phyloP scores from a whole-genome alignment of 2,888 invertebrate species.

The Calliphora vomitoria region DNA sequence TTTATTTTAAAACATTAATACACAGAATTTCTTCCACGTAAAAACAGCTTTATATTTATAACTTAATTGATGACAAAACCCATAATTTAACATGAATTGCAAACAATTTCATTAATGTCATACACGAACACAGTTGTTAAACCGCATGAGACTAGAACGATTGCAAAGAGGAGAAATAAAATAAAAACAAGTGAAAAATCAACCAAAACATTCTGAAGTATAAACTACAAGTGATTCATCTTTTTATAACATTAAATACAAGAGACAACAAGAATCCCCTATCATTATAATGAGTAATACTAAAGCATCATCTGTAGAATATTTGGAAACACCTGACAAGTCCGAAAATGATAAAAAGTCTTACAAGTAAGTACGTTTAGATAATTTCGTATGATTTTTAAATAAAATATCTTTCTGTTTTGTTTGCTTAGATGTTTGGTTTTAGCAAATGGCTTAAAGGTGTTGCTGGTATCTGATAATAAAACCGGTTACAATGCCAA shows the following conservation, averaged over 20 bases:
- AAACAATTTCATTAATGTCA: background rate
- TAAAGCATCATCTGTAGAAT: slow-evolving; percentile 72
- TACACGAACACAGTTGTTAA: slow-evolving; percentile 7
- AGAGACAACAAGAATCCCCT: too few species aligned
- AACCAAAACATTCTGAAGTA: background rate
- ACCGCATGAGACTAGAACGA: background rate
- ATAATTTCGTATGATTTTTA: background rate
- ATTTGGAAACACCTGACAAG: slow-evolving; percentile 87
- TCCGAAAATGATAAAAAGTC: slow-evolving; percentile 91
- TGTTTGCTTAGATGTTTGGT: slow-evolving; percentile 86
- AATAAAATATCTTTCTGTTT: background rate
- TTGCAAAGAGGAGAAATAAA: background rate
- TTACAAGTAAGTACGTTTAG: slow-evolving; percentile 87
- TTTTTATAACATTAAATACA: background rate
- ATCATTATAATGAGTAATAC: slow-evolving; percentile 7
- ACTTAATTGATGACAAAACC: background rate
- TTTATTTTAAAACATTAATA: too few species aligned
- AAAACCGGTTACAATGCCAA: slow-evolving; percentile 75
- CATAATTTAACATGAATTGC: background rate
- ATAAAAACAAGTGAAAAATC: background rate
- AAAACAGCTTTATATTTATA: background rate
- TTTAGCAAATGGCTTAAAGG: slow-evolving; percentile 89
- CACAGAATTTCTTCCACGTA: too few species aligned
- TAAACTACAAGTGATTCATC: background rate
- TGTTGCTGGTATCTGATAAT: slow-evolving; percentile 89